These are phyloP conservation scores for Agrilus cyanescens DNA, from an alignment of 2,888 invertebrate species.

Conservation along the genomic window DNA sequence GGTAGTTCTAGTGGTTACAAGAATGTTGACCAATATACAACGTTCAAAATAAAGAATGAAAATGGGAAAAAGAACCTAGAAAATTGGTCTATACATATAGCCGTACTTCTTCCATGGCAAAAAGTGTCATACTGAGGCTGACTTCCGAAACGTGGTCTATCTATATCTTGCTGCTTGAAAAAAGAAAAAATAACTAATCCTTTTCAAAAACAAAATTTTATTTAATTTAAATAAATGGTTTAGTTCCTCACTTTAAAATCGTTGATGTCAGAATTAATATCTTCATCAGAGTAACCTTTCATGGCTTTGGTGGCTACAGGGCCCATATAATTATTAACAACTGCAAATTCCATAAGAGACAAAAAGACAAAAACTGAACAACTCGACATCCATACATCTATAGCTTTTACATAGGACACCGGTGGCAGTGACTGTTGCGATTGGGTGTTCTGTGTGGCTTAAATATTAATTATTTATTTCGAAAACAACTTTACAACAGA, in stretches of 20 bases:
- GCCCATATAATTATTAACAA: conserved; percentile 79
- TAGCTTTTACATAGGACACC: conserved; percentile 86
- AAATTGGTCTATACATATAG: conserved; percentile 76
- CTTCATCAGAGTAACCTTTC: conserved; percentile 84
- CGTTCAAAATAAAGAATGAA: conserved; percentile 80
- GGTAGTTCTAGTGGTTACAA: conserved; percentile 27
- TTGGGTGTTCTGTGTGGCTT: conserved; percentile 86
- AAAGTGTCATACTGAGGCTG: conserved; percentile 70
- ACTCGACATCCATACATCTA: conserved; percentile 88
- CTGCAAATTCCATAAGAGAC: conserved; percentile 80
- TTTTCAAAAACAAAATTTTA: background rate
- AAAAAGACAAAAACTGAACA: conserved; percentile 87
- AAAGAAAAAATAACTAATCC: conserved; percentile 4
- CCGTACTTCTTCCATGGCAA: conserved; percentile 67
- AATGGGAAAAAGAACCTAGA: conserved; percentile 84
- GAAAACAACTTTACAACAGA: background rate
- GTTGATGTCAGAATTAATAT: conserved; percentile 57
- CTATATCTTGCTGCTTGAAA: conserved; percentile 34
- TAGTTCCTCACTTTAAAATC: conserved; percentile 54
- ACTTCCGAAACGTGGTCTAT: conserved; percentile 49
- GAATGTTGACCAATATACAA: conserved; percentile 84
- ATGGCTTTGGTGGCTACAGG: conserved; percentile 78
- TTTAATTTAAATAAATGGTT: background rate
- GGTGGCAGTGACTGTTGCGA: conserved; percentile 82
- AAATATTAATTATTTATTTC: conserved; percentile 10